Percentiles rank a stretch among this genome's conserved stretches.
phyloP scores from a whole-genome alignment of 2,113 vertebrate species.

The Campylorhamphus procurvoides region DNA sequence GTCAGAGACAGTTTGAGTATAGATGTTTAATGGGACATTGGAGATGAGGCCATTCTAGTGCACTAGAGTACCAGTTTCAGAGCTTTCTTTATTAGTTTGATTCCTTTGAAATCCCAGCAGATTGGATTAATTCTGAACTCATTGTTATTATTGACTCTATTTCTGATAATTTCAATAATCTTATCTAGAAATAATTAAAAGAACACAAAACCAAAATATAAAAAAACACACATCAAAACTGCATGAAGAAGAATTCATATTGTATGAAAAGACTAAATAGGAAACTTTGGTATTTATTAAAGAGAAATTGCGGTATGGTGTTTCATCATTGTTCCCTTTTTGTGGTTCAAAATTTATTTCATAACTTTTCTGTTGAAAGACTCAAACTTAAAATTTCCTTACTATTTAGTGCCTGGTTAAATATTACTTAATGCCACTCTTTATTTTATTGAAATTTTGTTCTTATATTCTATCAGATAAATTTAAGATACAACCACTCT shows the following conservation, averaged over 20 bases:
- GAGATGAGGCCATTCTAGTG: not conserved
- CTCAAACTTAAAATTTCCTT: not conserved
- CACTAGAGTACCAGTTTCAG: not conserved
- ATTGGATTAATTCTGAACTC: not conserved
- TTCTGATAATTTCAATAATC: not conserved
- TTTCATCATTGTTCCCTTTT: not conserved
- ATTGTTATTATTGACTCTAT: not conserved
- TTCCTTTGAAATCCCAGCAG: not conserved
- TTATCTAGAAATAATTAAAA: not conserved
- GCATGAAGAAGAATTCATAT: not conserved
- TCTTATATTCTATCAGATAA: not conserved
- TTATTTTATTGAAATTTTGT: not conserved
- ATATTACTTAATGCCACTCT: not conserved
- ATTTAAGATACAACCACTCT: not conserved
- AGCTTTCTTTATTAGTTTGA: not conserved
- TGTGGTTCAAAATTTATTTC: not conserved
- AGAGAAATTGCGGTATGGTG: not conserved
- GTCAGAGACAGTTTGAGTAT: not conserved
- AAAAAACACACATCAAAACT: not conserved
- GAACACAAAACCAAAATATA: fast-evolving
- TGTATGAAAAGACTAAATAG: not conserved
- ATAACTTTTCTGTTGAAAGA: not conserved
- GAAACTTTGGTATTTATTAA: not conserved
- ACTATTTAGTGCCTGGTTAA: not conserved
- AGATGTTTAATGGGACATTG: not conserved